Conservation (phyloP, 2,797 vertebrate species). For the Pelodytes ibericus region DNA sequence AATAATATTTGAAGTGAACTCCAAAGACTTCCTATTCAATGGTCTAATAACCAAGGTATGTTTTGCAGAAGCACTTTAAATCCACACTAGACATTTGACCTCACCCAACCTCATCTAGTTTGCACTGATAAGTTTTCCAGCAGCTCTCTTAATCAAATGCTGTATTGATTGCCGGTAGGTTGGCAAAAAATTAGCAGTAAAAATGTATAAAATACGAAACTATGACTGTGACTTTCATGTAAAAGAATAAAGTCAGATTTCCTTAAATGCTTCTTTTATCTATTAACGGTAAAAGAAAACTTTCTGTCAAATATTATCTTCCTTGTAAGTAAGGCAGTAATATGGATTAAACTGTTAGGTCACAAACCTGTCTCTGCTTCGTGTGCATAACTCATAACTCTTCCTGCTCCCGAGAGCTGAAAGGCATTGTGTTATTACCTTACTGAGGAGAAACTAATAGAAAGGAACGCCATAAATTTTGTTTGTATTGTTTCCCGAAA, state of each 20-base stretch:
- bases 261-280: constrained; percentile 3
- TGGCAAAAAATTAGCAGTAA: background rate
- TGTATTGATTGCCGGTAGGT: background rate
- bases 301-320: constrained; percentile 15
- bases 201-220: background rate
- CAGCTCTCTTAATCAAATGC: background rate
- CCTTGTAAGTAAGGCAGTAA: constrained; percentile 38
- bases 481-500: constrained; percentile 46
- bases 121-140: background rate
- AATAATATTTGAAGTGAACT: no score
- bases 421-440: constrained; percentile 39
- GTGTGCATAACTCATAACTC: constrained; percentile 33
- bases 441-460: constrained; percentile 29
- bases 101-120: background rate
- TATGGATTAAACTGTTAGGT: constrained; percentile 34
- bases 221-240: constrained; percentile 9
- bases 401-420: constrained; percentile 7
- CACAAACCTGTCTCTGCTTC: constrained; percentile 30
- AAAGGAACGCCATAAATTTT: constrained; percentile 39
- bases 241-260: background rate
- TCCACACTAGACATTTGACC: background rate
- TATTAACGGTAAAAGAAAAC: background rate
- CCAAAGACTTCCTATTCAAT: no score
- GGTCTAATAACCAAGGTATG: no score
- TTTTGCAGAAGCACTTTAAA: background rate